Base-by-base conservation (phyloP, 2,113 vertebrate species). In the Engraulis encrasicolus region DNA sequence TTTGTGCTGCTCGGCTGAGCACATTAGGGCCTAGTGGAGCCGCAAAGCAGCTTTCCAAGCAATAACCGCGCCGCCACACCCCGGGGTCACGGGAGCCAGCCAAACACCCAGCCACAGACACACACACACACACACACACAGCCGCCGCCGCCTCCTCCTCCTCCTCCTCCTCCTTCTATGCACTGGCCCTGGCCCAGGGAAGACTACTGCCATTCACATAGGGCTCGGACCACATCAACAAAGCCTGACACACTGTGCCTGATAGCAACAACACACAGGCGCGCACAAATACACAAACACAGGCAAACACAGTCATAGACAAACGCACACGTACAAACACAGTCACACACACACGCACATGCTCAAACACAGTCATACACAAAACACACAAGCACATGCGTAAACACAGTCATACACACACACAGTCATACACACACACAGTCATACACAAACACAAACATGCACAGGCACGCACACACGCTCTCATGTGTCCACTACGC, bases 21-120 rank as follows among this genome's bases (percentile, higher is more conserved):
- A 85, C 79, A 80, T 83, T 87, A 82, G 50, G 18, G 58, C 79
- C 52, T 80, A 83, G 5, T 50, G 50, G 50, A 66, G 52, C 50
- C 18, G 80, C 84, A 81, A 84, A 85, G 83, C 82, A 77, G 83
- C 54, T 86, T 82, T 83, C 31, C 12, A 11, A 78, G 52, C 71
- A 82, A 80, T 84, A 78, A 36, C 34, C 79, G 45, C 37, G 40
- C 27, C 58, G 36, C 49, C 38, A 84, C 81, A 78, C 48, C 81
- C 9, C 37, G 34, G 15, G 58, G 66, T 78, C 84, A 84, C 19
- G 38, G 40, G 78, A 34, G 50, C 37, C 36, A 45, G 23, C 78
- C 49, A 61, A 81, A 80, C n/a, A n/a, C n/a, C n/a, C n/a, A n/a
- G n/a, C n/a, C 81, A 78, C 36, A 34, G 48, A 54, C n/a, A n/a